These are phyloP conservation scores for Oligia fasciuncula DNA, from an alignment of 2,888 invertebrate species.

Conservation along the genomic window DNA sequence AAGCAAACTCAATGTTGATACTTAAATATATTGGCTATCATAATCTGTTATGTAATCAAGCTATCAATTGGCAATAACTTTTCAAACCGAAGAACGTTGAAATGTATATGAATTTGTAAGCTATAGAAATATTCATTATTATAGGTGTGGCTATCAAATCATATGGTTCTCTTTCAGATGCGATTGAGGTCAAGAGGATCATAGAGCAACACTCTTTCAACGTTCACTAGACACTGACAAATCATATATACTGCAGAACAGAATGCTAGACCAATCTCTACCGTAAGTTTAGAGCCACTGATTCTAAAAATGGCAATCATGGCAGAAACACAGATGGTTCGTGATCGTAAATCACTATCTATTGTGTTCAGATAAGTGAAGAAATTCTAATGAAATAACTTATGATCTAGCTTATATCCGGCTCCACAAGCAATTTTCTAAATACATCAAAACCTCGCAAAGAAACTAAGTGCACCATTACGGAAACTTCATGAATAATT, in stretches of 20 bases:
- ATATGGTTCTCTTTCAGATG: slow-evolving; percentile 19
- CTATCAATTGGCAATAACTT: slow-evolving; percentile 26
- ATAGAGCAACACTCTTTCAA: slow-evolving; percentile 19
- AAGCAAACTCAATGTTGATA: slow-evolving; percentile 50
- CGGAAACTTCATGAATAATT: slow-evolving; percentile 54
- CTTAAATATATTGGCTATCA: slow-evolving; percentile 43
- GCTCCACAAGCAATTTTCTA: slow-evolving; percentile 33
- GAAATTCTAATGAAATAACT: slow-evolving; percentile 7
- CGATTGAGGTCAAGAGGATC: slow-evolving; percentile 18
- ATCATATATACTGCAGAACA: slow-evolving; percentile 4
- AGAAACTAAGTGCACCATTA: slow-evolving; percentile 52
- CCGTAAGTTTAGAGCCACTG: background rate
- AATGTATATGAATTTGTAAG: slow-evolving; percentile 20
- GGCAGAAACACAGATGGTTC: background rate
- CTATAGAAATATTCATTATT: slow-evolving; percentile 12
- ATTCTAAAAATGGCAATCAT: background rate
- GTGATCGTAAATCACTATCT: background rate
- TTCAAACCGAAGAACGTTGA: slow-evolving; percentile 6
- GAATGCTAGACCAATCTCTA: background rate
- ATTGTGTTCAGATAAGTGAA: slow-evolving; percentile 4
- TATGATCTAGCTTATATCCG: slow-evolving; percentile 18
- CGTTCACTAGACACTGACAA: slow-evolving; percentile 10
- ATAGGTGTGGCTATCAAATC: slow-evolving; percentile 7
- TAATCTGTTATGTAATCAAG: slow-evolving; percentile 45
- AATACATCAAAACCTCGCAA: slow-evolving; percentile 34